Percentiles rank a stretch among this genome's conserved stretches.
Evolutionary conservation across 2,113 vertebrate species (phyloP).

Genomic region (Menura novaehollandiae): DNA sequence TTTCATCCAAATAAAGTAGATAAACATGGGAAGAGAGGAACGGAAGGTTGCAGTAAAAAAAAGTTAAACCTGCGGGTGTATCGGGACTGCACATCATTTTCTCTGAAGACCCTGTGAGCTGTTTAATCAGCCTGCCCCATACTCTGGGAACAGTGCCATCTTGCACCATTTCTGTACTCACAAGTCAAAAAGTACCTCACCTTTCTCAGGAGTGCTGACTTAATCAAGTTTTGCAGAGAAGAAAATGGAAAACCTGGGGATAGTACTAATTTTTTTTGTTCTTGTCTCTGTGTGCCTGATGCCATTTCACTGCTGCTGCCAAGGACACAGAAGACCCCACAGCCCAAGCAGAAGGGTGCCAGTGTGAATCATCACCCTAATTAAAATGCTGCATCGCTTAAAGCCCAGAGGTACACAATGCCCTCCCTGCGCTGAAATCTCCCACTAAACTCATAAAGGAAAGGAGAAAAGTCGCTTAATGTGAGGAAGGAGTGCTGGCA

Average conservation of each 20-base stretch:
- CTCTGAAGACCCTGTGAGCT: neutral
- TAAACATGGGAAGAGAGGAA: neutral
- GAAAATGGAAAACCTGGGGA: neutral
- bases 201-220: neutral
- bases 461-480: neutral
- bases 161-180: neutral
- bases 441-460: neutral
- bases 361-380: neutral
- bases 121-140: neutral
- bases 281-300: no score
- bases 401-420: neutral
- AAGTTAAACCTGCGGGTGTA: neutral
- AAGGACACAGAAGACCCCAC: neutral
- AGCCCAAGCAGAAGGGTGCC: neutral
- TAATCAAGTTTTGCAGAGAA: neutral
- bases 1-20: neutral
- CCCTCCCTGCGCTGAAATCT: neutral
- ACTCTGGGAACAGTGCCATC: rapidly evolving
- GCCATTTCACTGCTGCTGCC: neutral
- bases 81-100: rapidly evolving
- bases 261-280: neutral
- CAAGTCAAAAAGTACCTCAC: neutral
- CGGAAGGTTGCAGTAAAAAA: neutral
- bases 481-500: neutral
- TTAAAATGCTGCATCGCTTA: rapidly evolving